Base-by-base conservation (phyloP, 1,140 invertebrate genomes). In the Theocolax elegans region DNA sequence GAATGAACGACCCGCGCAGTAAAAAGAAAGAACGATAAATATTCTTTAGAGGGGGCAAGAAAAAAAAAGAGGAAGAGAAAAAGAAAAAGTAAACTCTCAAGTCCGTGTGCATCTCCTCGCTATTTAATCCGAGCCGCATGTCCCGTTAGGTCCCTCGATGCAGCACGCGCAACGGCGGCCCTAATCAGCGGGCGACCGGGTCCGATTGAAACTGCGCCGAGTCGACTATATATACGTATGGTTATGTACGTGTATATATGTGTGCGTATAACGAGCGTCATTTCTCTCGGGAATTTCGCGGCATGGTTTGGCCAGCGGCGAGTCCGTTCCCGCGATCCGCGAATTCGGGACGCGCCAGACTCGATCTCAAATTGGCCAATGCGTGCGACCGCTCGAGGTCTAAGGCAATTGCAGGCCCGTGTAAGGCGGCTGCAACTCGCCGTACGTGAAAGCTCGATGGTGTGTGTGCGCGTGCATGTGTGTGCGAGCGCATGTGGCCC, bases 401-500 rank as follows among this genome's bases (percentile, higher is more conserved):
- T 80, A 77, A 79, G 73, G 79, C 77, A 77, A 82, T 81, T 79
- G 81, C 77, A 79, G 74, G n/a, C 74, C 69, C 75, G 75, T 74
- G 76, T 7, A 21, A 48, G 75, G 63, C 75, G 77, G 74, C 75
- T 76, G 77, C 78, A 77, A 76, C 74, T 59, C n/a, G 75, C 66
- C 51, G 63, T 46, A 48, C 63, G 56, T 66, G 67, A n/a, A n/a
- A n/a, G n/a, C n/a, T n/a, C n/a, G n/a, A n/a, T n/a, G n/a, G n/a
- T n/a, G n/a, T n/a, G n/a, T n/a, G n/a, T n/a, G 62, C 42, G 70
- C 67, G 58, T 13, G 12, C 21, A n/a, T n/a, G n/a, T n/a, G n/a
- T n/a, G n/a, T n/a, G n/a, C n/a, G n/a, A n/a, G n/a, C n/a, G n/a
- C n/a, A n/a, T n/a, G n/a, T n/a, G n/a, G n/a, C n/a, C n/a, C n/a